Percentiles rank a stretch among this genome's conserved stretches.
Evolutionary conservation across 2,113 vertebrate genomes (phyloP).

Genomic region (Xyliphius kryptos): DNA sequence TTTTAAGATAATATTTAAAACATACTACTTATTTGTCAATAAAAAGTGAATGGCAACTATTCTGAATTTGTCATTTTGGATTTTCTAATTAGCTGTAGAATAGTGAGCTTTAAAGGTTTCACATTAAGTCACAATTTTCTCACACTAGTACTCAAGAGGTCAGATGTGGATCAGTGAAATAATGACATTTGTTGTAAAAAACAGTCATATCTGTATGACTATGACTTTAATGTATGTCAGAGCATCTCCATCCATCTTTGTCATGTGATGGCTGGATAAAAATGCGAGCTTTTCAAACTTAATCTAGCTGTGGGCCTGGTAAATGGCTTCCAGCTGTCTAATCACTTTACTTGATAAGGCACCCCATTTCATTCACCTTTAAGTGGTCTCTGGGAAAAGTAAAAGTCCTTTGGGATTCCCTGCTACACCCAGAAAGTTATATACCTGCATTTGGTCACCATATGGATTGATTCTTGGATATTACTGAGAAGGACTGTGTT

Average conservation of each 20-base stretch:
- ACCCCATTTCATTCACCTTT: constrained; percentile 42
- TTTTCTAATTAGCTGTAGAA: constrained; percentile 17
- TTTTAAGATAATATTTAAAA: too few relatives aligned
- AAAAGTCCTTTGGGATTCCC: constrained; percentile 48
- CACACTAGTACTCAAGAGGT: constrained; percentile 36
- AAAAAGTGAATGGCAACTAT: too few relatives aligned
- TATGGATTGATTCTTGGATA: constrained; percentile 69
- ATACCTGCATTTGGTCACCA: constrained; percentile 61
- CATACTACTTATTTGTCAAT: too few relatives aligned
- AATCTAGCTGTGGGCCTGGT: constrained; percentile 50
- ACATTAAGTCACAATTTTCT: constrained; percentile 50
- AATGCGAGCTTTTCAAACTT: constrained; percentile 51
- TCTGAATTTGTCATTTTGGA: too few relatives aligned
- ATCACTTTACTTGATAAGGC: constrained; percentile 76
- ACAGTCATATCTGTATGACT: constrained; percentile 45
- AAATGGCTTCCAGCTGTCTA: constrained; percentile 87
- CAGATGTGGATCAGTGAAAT: constrained; percentile 47
- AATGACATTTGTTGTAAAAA: constrained; percentile 49
- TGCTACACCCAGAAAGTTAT: constrained; percentile 32
- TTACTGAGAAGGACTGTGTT: constrained; percentile 22
- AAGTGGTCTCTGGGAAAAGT: constrained; percentile 62
- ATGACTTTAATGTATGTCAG: constrained; percentile 53
- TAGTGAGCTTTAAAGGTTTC: constrained; percentile 38
- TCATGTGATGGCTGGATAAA: constrained; percentile 41
- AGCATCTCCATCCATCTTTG: constrained; percentile 55